A percentile compares a stretch with the other conserved stretches of the same genome.
Evolutionary conservation across 1,140 invertebrate species (phyloP).

Genomic region (Drosophila pectinifera): DNA sequence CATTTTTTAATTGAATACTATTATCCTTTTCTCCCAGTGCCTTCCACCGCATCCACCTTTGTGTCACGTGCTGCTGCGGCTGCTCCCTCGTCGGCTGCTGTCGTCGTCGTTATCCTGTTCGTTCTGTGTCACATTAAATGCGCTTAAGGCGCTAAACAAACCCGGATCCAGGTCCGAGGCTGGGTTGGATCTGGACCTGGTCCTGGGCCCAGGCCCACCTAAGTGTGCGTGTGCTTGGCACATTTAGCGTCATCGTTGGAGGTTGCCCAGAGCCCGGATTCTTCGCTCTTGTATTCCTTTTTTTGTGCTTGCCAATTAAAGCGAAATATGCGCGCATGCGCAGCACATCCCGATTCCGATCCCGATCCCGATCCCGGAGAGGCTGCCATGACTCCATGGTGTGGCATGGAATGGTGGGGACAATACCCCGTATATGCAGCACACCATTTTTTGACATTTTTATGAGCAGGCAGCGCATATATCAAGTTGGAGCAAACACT

Average conservation of each 20-base stretch:
- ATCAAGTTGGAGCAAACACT: constrained; percentile 76
- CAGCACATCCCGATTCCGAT: constrained; percentile 32
- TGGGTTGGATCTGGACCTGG: constrained; percentile 6
- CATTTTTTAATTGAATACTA: background rate
- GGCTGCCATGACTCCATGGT: constrained; percentile 35
- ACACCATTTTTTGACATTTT: constrained; percentile 84
- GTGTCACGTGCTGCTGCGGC: constrained; percentile 74
- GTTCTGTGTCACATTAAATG: constrained; percentile 84
- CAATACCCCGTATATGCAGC: constrained; percentile 62
- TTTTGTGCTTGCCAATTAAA: constrained; percentile 75
- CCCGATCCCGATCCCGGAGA: constrained; percentile 21
- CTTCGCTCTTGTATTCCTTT: constrained; percentile 11
- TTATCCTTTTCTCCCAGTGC: constrained; percentile 3
- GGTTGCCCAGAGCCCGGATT: constrained; percentile 47
- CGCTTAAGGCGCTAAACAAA: constrained; percentile 83
- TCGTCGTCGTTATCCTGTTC: constrained; percentile 83
- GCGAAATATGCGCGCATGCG: constrained; percentile 82
- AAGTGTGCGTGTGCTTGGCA: constrained; percentile 73
- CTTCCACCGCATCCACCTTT: constrained; percentile 40
- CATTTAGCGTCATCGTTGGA: constrained; percentile 81
- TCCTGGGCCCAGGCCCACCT: constrained; percentile 57
- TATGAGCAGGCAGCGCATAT: constrained; percentile 84
- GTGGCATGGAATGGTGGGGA: constrained; percentile 35
- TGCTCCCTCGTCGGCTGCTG: constrained; percentile 44
- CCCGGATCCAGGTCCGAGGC: constrained; percentile 39